Conservation (phyloP, 2,888 invertebrate genomes). For the Aphidoletes aphidimyza region DNA sequence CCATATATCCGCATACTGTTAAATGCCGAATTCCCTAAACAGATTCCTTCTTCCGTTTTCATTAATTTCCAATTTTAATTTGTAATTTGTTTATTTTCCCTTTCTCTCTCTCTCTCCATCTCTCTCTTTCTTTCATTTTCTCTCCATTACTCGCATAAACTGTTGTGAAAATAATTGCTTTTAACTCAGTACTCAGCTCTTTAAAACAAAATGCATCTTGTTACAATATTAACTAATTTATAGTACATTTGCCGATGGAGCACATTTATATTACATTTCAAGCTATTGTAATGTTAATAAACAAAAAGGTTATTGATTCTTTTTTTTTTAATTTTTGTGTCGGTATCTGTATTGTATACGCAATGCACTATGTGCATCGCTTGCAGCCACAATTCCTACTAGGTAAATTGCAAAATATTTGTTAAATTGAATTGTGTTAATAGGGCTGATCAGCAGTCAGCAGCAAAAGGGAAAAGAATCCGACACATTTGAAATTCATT, state of each 20-base stretch:
- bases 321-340: background rate
- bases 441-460: too few species aligned
- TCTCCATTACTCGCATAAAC: background rate
- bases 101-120: too few species aligned
- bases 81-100: too few species aligned
- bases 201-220: background rate
- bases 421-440: background rate
- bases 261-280: constrained; percentile 19
- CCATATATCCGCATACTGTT: too few species aligned
- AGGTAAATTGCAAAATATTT: background rate
- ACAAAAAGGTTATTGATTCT: too few species aligned
- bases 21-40: too few species aligned
- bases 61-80: too few species aligned
- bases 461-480: background rate
- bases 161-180: background rate
- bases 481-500: too few species aligned
- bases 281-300: constrained; percentile 37
- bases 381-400: background rate
- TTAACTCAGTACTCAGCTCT: background rate
- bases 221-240: constrained; percentile 47
- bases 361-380: constrained; percentile 30
- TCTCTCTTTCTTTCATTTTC: background rate
- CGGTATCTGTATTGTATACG: background rate
- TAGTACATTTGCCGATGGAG: constrained; percentile 8
- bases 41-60: too few species aligned